Conservation (phyloP, 2,797 vertebrate genomes). For the Micrastur ruficollis region DNA sequence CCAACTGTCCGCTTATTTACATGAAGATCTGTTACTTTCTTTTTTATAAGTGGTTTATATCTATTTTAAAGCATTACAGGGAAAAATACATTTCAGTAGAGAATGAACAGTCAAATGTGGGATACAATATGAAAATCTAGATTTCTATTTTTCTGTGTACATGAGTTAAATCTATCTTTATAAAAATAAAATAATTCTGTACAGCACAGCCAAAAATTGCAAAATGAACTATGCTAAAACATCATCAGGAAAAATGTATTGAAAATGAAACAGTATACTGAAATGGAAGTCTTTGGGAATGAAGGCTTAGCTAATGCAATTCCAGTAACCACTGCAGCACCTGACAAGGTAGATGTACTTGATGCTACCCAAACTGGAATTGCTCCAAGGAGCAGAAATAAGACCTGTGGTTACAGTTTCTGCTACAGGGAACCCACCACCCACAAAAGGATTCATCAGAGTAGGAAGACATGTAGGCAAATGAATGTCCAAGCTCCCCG, state of each 20-base stretch:
- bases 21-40: neutral
- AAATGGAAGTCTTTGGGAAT: neutral
- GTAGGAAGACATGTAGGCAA: neutral
- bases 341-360: neutral
- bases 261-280: neutral
- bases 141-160: neutral
- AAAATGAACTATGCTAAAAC: neutral
- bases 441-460: neutral
- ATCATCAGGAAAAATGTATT: neutral
- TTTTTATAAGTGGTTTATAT: neutral
- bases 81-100: neutral
- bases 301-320: neutral
- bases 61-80: neutral
- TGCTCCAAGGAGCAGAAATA: neutral
- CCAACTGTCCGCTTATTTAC: neutral
- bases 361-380: neutral
- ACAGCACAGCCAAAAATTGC: neutral
- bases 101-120: neutral
- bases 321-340: neutral
- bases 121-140: neutral
- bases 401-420: neutral
- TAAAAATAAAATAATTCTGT: neutral
- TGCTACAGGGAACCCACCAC: neutral
- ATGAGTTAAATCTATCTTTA: neutral
- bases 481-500: neutral